Base-by-base conservation (phyloP, 2,888 invertebrate genomes). In the Hirudinaria manillensis region DNA sequence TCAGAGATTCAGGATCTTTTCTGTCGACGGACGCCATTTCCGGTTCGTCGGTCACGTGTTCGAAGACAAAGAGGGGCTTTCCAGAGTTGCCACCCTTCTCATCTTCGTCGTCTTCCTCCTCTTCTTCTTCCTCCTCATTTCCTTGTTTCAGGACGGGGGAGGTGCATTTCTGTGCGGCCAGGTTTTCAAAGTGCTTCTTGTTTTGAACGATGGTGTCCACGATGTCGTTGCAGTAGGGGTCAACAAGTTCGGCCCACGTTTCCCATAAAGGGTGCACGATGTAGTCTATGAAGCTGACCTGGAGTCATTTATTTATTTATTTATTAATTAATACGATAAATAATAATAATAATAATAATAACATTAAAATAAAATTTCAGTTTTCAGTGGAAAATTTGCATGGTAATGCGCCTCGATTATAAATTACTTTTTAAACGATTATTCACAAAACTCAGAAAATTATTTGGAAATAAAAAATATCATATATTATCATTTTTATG, bases 241-340 rank as follows among this genome's bases (percentile, higher is more conserved):
- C 67, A n/a, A 73, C 76, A n/a, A 76, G 76, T 51, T 76, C 76
- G 32, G 76, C 76, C 73, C 72, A 73, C 0, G 73, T 72, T 34
- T 76, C 76, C 76, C 76, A 76, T 7, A 76, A 56, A 0, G 76
- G 76, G 45, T 75, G 75, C 36, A 72, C 75, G 6, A 75, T 61
- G 72, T 45, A 75, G 65, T 75, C 75, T 27, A 75, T 75, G 72
- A 75, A 75, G 7, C 75, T 56, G 24, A 75, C 75, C 75, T 75
- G 24, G 19, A 55, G 7, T 3, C n/a, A 19, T 61, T 53, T 32
- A 71, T 3, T 21, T 4, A 7, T 6, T 45, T 45, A 45, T 16
- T 45, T 36, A 36, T 6, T 36, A 36, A 36, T 36, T 6, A 36
- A 6, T 6, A 36, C 10, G 10, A 36, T 36, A 36, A 36, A 36